These are phyloP conservation scores for Carterocephalus palaemon DNA, from an alignment of 2,888 invertebrate species.

Conservation along the genomic window DNA sequence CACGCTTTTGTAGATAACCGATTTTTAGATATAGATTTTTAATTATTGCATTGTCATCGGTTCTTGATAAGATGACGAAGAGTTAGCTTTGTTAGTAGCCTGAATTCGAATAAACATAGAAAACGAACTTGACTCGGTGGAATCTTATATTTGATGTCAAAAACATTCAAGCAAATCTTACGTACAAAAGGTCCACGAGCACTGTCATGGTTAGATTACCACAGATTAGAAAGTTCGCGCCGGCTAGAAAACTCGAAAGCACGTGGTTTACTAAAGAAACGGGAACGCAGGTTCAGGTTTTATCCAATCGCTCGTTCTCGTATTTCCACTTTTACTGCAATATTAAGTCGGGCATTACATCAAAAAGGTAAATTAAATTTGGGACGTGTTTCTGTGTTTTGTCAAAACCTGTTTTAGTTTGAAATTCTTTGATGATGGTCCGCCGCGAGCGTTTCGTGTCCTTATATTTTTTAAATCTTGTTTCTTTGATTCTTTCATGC, in stretches of 20 bases:
- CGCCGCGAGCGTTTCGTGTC: constrained; percentile 10
- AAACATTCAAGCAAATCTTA: constrained; percentile 3
- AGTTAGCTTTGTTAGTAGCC: too few relatives aligned
- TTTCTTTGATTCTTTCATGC: too few relatives aligned
- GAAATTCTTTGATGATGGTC: constrained; percentile 9
- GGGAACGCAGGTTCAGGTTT: constrained; percentile 36
- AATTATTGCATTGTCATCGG: too few relatives aligned
- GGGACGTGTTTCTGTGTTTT: constrained; percentile 11
- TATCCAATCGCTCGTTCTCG: constrained; percentile 33
- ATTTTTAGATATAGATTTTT: too few relatives aligned
- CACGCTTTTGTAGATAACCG: too few relatives aligned
- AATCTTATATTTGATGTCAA: constrained; percentile 19
- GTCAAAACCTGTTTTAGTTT: constrained; percentile 19
- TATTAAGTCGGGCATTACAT: constrained; percentile 10
- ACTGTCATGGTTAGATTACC: constrained; percentile 24
- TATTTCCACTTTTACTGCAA: constrained; percentile 22
- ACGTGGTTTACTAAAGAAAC: constrained; percentile 35
- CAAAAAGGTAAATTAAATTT: constrained; percentile 15
- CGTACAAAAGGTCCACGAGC: constrained; percentile 21
- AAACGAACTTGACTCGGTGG: too few relatives aligned
- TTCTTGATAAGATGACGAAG: too few relatives aligned
- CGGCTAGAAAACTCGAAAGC: constrained; percentile 40
- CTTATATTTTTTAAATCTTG: not conserved
- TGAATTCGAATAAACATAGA: too few relatives aligned
- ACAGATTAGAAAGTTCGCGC: constrained; percentile 43